Evolutionary conservation across 2,888 invertebrate genomes (phyloP).

Genomic region (Phortica okadai): DNA sequence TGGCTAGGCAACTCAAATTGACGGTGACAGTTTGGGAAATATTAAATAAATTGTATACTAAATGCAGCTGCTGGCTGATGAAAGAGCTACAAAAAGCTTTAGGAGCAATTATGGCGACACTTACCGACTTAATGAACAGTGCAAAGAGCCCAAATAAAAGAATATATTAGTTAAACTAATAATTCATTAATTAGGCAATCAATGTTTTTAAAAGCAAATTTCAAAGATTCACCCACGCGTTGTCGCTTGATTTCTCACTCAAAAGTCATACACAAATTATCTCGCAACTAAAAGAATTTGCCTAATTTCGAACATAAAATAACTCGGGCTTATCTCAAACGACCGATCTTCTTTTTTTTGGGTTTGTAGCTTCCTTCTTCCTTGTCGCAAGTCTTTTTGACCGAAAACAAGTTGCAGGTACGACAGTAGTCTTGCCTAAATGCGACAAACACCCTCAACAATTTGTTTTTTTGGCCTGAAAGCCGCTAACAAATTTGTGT

Average conservation of each 20-base stretch:
- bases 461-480: constrained; percentile 46
- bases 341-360: constrained; percentile 64
- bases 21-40: not conserved
- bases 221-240: not conserved
- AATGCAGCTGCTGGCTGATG: not conserved
- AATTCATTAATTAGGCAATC: no score
- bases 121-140: not conserved
- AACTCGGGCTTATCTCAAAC: constrained; percentile 61
- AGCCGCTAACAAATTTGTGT: constrained; percentile 69
- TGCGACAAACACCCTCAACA: constrained; percentile 55
- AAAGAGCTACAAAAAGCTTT: not conserved
- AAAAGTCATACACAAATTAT: constrained; percentile 73
- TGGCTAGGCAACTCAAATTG: constrained; percentile 5
- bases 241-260: constrained; percentile 58
- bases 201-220: no score
- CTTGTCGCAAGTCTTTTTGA: not conserved
- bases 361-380: constrained; percentile 9
- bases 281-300: constrained; percentile 72
- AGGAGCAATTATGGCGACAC: no score
- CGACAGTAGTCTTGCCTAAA: constrained; percentile 31
- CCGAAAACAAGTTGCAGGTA: constrained; percentile 11
- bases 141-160: not conserved
- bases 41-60: not conserved
- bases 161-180: not conserved
- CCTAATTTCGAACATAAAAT: constrained; percentile 74